Percentiles rank a stretch among this genome's conserved stretches.
These are phyloP conservation scores for Petrocephalus schoutedeni DNA, from an alignment of 2,797 vertebrate genomes.

Conservation along the genomic window DNA sequence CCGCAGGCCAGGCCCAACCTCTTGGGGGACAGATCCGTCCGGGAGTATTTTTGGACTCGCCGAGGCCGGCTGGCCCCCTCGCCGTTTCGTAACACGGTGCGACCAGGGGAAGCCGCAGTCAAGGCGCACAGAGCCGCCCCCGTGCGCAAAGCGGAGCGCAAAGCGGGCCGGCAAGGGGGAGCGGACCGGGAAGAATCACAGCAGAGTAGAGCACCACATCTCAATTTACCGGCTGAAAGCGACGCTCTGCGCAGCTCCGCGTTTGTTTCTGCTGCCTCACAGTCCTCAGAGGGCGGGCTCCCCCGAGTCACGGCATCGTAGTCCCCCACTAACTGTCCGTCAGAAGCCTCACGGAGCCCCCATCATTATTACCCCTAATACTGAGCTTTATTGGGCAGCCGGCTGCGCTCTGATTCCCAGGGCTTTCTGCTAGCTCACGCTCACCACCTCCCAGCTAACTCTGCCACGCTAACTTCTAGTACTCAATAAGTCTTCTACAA, in stretches of 20 bases:
- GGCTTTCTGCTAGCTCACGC: neutral
- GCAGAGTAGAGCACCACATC: neutral
- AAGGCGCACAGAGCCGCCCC: neutral
- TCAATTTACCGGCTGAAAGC: neutral
- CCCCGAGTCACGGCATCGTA: neutral
- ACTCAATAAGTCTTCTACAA: neutral
- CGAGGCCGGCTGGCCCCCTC: conserved; percentile 27
- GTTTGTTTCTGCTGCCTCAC: neutral
- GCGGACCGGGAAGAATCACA: neutral
- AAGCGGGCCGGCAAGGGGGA: neutral
- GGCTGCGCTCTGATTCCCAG: neutral
- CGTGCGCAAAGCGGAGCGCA: neutral
- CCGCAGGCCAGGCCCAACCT: neutral
- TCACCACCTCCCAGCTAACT: neutral
- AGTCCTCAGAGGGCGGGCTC: too few species aligned
- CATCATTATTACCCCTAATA: neutral
- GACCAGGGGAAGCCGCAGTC: conserved; percentile 18
- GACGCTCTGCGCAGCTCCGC: neutral
- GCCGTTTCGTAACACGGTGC: conserved; percentile 28
- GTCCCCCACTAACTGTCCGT: neutral
- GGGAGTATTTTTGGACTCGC: conserved; percentile 49
- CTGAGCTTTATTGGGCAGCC: neutral
- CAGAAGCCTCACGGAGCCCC: neutral
- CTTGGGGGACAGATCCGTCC: conserved; percentile 26
- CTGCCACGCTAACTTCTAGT: neutral